Percentiles rank a stretch among this genome's conserved stretches.
Evolutionary conservation across 53 echinoderm and acorn worm genomes (phyloP).

Genomic region (Luidia sarsii): DNA sequence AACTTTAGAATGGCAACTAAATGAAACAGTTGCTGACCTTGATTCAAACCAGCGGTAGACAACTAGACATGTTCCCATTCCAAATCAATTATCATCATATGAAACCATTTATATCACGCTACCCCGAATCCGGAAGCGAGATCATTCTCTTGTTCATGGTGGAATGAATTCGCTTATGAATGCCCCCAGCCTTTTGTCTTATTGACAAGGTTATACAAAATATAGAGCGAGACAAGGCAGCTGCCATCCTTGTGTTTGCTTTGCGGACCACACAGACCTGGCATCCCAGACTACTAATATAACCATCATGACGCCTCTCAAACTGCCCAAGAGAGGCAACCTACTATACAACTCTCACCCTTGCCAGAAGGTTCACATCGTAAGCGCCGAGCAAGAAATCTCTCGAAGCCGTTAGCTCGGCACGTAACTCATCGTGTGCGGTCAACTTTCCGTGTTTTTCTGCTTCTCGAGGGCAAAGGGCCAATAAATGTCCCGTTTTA

Average conservation of each 20-base stretch:
- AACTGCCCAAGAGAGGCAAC: constrained; percentile 2
- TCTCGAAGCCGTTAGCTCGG: no score
- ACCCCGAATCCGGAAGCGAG: constrained; percentile 23
- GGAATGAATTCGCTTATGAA: constrained; percentile 18
- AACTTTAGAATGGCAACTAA: constrained; percentile 8
- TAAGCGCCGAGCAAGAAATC: no score
- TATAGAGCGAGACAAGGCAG: background rate
- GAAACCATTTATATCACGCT: constrained; percentile 13
- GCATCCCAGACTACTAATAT: background rate
- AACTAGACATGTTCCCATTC: constrained; percentile 17
- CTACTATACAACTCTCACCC: background rate
- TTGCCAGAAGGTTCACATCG: background rate
- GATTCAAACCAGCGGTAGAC: background rate
- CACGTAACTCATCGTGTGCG: no score
- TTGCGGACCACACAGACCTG: constrained; percentile 5
- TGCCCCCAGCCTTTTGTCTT: constrained; percentile 23
- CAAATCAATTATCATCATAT: constrained; percentile 15
- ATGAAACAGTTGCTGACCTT: background rate
- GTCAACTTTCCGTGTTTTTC: no score
- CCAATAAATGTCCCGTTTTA: no score
- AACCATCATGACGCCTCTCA: background rate
- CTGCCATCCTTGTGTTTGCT: background rate
- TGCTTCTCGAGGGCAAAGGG: no score
- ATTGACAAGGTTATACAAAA: constrained; percentile 31
- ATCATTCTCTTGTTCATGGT: background rate